Evolutionary conservation across 2,113 vertebrate species (phyloP).

Genomic region (Pterocles orientalis): DNA sequence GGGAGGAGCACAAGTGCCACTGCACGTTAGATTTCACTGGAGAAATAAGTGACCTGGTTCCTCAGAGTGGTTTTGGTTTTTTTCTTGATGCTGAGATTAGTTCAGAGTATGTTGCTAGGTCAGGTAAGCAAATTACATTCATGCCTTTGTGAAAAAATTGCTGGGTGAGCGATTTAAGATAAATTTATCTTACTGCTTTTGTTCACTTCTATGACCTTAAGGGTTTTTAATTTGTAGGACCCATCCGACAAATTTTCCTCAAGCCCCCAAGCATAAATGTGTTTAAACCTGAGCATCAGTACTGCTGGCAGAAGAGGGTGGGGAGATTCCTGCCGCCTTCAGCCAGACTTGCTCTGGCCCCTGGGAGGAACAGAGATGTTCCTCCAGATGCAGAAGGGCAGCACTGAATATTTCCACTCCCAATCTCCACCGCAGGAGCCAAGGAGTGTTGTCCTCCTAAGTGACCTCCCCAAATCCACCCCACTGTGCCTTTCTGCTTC

Average conservation of each 20-base stretch:
- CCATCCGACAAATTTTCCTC: not conserved
- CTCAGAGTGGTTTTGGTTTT: not conserved
- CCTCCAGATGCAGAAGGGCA: not conserved
- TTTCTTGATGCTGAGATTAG: not conserved
- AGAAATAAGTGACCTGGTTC: constrained; percentile 38
- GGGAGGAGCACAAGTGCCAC: not conserved
- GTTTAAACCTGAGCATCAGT: not conserved
- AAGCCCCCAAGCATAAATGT: not conserved
- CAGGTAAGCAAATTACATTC: not conserved
- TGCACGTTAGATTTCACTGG: not conserved
- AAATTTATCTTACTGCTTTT: not conserved
- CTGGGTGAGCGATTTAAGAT: not conserved
- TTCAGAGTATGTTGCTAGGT: not conserved
- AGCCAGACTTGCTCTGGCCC: not conserved
- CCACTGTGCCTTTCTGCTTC: not conserved
- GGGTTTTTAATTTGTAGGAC: not conserved
- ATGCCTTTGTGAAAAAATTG: not conserved
- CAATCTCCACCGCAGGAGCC: not conserved
- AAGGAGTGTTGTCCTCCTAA: not conserved
- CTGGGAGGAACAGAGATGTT: not conserved
- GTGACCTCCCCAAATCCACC: not conserved
- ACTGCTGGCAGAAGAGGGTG: not conserved
- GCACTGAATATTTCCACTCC: not conserved
- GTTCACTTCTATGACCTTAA: not conserved
- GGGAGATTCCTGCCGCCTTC: not conserved